Evolutionary conservation across 2,888 invertebrate genomes (phyloP).

Genomic region (Stenchaetothrips biformis): DNA sequence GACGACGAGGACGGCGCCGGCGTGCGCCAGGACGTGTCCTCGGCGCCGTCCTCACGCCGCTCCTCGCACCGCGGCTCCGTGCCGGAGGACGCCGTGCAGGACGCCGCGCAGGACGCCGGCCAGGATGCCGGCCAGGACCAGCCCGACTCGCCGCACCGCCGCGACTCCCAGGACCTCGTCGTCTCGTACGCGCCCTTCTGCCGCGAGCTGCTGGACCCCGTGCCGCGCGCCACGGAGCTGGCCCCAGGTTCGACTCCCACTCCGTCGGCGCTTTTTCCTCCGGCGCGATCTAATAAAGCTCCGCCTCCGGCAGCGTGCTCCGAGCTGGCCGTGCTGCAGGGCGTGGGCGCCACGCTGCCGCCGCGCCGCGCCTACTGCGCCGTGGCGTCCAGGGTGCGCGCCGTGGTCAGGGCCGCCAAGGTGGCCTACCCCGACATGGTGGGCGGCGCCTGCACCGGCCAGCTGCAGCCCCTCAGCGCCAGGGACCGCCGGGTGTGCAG

Average conservation of each 20-base stretch:
- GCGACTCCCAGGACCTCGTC: slow-evolving; percentile 9
- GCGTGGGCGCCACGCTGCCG: slow-evolving; percentile 34
- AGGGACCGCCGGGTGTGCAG: slow-evolving; percentile 53
- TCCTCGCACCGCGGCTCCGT: slow-evolving; percentile 29
- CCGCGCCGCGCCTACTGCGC: slow-evolving; percentile 48
- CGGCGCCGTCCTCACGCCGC: slow-evolving; percentile 24
- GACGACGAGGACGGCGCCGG: slow-evolving; percentile 38
- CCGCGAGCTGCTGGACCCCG: slow-evolving; percentile 1
- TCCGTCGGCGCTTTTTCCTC: too few species aligned
- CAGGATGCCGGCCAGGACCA: background rate
- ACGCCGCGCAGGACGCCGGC: background rate
- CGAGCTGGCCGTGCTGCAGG: slow-evolving; percentile 36
- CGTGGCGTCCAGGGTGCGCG: slow-evolving; percentile 55
- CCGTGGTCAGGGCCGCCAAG: slow-evolving; percentile 65
- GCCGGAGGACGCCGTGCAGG: background rate
- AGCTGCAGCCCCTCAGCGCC: slow-evolving; percentile 56
- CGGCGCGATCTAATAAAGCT: too few species aligned
- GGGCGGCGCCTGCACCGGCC: slow-evolving; percentile 51
- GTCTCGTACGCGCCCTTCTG: background rate
- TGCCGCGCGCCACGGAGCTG: background rate
- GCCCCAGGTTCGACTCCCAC: background rate
- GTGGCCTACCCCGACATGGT: slow-evolving; percentile 70
- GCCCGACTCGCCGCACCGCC: background rate
- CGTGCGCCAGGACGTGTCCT: background rate
- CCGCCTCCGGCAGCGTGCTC: slow-evolving; percentile 28